phyloP scores from a whole-genome alignment of 2,888 invertebrate genomes.

The Ctena decussata region DNA sequence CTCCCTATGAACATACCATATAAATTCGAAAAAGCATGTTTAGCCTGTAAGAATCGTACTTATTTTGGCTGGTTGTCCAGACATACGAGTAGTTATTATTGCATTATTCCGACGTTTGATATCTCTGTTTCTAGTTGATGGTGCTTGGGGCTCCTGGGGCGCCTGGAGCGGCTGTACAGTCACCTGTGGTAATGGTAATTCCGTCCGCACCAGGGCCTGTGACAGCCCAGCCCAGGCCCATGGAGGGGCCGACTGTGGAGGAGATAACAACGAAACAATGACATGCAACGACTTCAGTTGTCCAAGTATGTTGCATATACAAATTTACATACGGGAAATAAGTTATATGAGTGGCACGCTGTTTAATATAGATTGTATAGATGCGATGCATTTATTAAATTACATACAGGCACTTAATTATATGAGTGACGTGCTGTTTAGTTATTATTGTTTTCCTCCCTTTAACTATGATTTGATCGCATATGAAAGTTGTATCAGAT shows the following conservation, averaged over 20 bases:
- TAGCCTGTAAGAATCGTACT: too few species aligned
- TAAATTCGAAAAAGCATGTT: too few species aligned
- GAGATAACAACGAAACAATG: not conserved
- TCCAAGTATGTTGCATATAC: not conserved
- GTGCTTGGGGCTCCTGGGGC: slow-evolving; percentile 31
- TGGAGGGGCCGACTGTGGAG: slow-evolving; percentile 26
- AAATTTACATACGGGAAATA: too few species aligned
- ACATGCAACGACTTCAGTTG: not conserved
- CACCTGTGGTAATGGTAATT: slow-evolving; percentile 31
- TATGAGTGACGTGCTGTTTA: too few species aligned
- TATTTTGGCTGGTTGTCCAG: too few species aligned
- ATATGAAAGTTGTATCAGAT: too few species aligned
- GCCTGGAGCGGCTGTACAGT: slow-evolving; percentile 29
- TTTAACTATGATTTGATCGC: too few species aligned
- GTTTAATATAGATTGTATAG: not conserved
- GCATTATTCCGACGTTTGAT: too few species aligned
- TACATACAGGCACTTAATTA: too few species aligned
- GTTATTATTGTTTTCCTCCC: too few species aligned
- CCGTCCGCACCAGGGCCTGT: slow-evolving; percentile 20
- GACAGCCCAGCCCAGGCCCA: slow-evolving; percentile 26
- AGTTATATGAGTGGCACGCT: not conserved
- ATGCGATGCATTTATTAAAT: not conserved
- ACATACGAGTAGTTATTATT: too few species aligned
- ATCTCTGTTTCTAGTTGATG: slow-evolving; percentile 28
- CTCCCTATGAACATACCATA: too few species aligned